A percentile compares a stretch with the other conserved stretches of the same genome.
Conservation (phyloP, 1,140 invertebrate genomes). For the Neodiprion virginianus region DNA sequence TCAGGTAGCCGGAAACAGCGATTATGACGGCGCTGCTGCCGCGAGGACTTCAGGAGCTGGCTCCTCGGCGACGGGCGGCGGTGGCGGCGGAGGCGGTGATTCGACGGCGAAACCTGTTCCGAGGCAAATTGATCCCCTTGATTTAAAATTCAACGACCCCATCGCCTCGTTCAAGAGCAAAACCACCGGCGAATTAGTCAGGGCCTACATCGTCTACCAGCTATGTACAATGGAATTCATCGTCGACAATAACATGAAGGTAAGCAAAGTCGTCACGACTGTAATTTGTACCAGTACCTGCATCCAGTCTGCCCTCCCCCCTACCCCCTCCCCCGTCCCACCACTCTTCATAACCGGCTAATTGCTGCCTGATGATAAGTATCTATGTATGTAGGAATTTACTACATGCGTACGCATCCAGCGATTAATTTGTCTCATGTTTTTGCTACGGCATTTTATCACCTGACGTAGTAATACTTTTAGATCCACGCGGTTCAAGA, state of each 20-base stretch:
- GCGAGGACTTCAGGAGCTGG: slow-evolving; percentile 27
- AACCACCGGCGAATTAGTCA: slow-evolving; percentile 89
- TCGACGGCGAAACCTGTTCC: slow-evolving; percentile 39
- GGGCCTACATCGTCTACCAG: slow-evolving; percentile 93
- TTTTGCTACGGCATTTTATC: no score
- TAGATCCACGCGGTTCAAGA: no score
- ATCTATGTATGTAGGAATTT: no score
- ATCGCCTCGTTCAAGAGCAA: slow-evolving; percentile 91
- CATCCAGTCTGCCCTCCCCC: background rate
- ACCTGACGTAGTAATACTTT: no score
- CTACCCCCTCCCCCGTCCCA: background rate
- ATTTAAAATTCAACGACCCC: slow-evolving; percentile 86
- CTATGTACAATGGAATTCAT: slow-evolving; percentile 89
- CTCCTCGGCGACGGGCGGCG: slow-evolving; percentile 31
- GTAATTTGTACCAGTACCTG: slow-evolving; percentile 1
- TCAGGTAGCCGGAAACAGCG: slow-evolving; percentile 39
- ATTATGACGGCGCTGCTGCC: slow-evolving; percentile 30
- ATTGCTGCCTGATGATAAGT: slow-evolving; percentile 27
- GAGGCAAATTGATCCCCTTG: slow-evolving; percentile 77
- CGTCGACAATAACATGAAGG: slow-evolving; percentile 94
- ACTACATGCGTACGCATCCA: no score
- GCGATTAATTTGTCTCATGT: no score
- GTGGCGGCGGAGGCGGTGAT: slow-evolving; percentile 27
- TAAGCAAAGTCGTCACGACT: slow-evolving; percentile 61
- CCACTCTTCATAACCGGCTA: slow-evolving; percentile 29